Percentiles rank a stretch among this genome's conserved stretches.
These are phyloP conservation scores for Magallana angulata DNA, from an alignment of 1,140 invertebrate species.

Conservation along the genomic window DNA sequence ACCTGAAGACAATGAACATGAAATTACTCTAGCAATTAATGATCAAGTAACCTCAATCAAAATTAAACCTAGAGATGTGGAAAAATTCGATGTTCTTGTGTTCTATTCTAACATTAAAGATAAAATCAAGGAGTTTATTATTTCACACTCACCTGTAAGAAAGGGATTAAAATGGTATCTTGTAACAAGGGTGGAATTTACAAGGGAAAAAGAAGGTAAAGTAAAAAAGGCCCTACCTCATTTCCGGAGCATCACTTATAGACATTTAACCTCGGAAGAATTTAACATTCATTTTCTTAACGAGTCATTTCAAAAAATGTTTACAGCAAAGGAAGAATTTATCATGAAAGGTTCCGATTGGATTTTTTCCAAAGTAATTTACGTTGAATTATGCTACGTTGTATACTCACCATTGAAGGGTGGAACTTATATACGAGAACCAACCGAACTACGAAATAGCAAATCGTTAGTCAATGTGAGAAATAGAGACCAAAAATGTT, in stretches of 20 bases:
- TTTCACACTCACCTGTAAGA: no score
- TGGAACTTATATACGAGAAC: conserved; percentile 46
- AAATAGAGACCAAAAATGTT: conserved; percentile 47
- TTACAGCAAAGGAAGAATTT: not conserved
- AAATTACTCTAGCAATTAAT: no score
- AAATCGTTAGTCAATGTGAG: conserved; percentile 23
- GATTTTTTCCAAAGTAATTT: conserved; percentile 23
- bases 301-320: conserved; percentile 40
- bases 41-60: no score
- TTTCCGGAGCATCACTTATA: conserved; percentile 31
- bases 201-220: conserved; percentile 24
- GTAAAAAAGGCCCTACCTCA: conserved; percentile 11
- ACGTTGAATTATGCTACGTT: conserved; percentile 32
- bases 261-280: not conserved
- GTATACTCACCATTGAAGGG: conserved; percentile 22
- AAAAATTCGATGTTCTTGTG: no score
- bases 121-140: no score
- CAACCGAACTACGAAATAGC: conserved; percentile 42
- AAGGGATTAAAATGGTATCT: no score
- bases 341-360: conserved; percentile 40
- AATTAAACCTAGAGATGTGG: no score
- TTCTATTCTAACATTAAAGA: no score
- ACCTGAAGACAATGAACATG: no score
- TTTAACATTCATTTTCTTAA: conserved; percentile 15
- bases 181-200: no score